Evolutionary conservation across 92 coral and sea anemone genomes (phyloP), one percentile per base, ranked within the genome.

Genomic region (Plumapathes pennacea): DNA sequence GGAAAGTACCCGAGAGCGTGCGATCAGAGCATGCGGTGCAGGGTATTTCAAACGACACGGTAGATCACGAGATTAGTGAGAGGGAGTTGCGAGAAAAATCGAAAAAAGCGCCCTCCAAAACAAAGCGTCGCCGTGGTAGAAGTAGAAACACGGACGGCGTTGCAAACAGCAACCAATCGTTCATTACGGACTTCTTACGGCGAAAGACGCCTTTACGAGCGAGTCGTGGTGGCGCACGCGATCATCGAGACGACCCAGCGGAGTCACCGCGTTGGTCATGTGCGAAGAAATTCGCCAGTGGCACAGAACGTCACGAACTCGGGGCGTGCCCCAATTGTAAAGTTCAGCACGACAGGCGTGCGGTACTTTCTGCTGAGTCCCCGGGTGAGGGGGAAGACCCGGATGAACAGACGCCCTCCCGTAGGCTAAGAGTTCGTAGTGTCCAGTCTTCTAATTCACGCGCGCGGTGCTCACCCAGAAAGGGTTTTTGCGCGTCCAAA

Each of bases 261-360:
- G 36, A 59, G 33, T 69, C 77, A 4, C 50, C 77, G n/a, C n/a
- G n/a, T n/a, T n/a, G n/a, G n/a, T n/a, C n/a, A n/a, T n/a, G n/a
- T n/a, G n/a, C n/a, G n/a, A n/a, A n/a, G n/a, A n/a, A n/a, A n/a
- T n/a, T n/a, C n/a, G n/a, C n/a, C n/a, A n/a, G n/a, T n/a, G n/a
- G n/a, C n/a, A n/a, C n/a, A n/a, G n/a, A n/a, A n/a, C n/a, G n/a
- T n/a, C n/a, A n/a, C n/a, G n/a, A n/a, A n/a, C n/a, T n/a, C 33
- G 25, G 28, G 17, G 36, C 24, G 28, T 82, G 89, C 36, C 83
- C 89, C 13, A 51, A 74, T 8, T 75, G 89, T 69, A 79, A 69
- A 57, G 58, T 75, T 15, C 89, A 82, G 15, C 78, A 75, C 44
- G 55, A 82, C 31, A 75, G 67, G 42, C 70, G 55, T 15, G 6